Conservation (phyloP, 2,797 vertebrate species). For the Limosa lapponica region DNA sequence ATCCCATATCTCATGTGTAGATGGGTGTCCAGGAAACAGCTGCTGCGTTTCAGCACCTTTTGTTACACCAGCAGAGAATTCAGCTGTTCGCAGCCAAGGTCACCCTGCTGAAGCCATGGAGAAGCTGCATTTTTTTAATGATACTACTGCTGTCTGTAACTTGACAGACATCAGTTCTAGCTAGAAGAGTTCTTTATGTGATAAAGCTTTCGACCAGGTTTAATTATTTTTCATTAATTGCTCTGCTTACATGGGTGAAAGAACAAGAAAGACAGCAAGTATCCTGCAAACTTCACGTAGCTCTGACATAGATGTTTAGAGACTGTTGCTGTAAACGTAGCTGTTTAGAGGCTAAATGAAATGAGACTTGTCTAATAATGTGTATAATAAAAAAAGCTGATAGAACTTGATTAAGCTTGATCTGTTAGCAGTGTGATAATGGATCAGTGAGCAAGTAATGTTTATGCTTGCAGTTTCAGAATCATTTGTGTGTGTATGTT, state of each 20-base stretch:
- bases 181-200: not conserved
- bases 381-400: constrained; percentile 52
- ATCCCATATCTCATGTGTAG: not conserved
- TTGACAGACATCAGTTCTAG: not conserved
- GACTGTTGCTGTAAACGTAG: too few relatives aligned
- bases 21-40: not conserved
- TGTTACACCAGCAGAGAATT: not conserved
- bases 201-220: not conserved
- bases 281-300: constrained; percentile 4
- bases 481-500: constrained; percentile 52
- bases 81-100: not conserved
- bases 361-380: constrained; percentile 58
- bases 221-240: constrained; percentile 32
- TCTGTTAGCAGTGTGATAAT: constrained; percentile 32
- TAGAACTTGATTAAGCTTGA: constrained; percentile 56
- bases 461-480: constrained; percentile 48
- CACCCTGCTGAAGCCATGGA: not conserved
- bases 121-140: not conserved
- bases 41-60: not conserved
- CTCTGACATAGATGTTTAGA: too few relatives aligned
- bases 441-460: constrained; percentile 26
- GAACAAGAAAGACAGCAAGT: constrained; percentile 2
- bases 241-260: not conserved
- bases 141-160: not conserved
- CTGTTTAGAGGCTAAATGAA: constrained; percentile 62